These are phyloP conservation scores for Slavum lentiscoides DNA, from an alignment of 2,888 invertebrate species.

Conservation along the genomic window DNA sequence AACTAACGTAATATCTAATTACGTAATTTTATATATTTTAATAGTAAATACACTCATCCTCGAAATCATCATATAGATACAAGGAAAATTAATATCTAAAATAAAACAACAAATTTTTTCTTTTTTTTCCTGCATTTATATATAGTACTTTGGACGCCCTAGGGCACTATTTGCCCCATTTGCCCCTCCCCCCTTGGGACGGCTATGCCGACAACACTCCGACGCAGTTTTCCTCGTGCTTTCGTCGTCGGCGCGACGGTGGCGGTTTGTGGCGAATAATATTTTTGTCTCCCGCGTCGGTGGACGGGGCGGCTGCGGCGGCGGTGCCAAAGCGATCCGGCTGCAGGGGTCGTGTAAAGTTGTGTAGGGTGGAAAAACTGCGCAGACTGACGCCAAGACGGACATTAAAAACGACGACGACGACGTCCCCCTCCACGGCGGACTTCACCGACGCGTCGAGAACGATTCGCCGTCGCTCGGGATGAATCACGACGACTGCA, in stretches of 20 bases:
- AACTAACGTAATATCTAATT: too few species aligned
- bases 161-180: too few species aligned
- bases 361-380: slow-evolving; percentile 50
- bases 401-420: slow-evolving; percentile 43
- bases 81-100: too few species aligned
- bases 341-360: slow-evolving; percentile 44
- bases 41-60: too few species aligned
- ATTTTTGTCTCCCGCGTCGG: slow-evolving; percentile 8
- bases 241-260: background rate
- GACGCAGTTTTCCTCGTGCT: background rate
- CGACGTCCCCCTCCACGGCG: background rate
- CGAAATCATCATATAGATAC: too few species aligned
- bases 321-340: slow-evolving; percentile 31
- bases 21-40: too few species aligned
- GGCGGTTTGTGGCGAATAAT: slow-evolving; percentile 32
- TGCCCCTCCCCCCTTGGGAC: too few species aligned
- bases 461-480: slow-evolving; percentile 12
- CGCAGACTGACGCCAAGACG: slow-evolving; percentile 53
- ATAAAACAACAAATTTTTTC: too few species aligned
- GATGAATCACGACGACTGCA: slow-evolving; percentile 35
- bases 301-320: background rate
- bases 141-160: too few species aligned
- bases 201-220: slow-evolving; percentile 36
- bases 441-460: background rate
- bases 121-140: too few species aligned